A percentile compares a stretch with the other conserved stretches of the same genome.
Evolutionary conservation across 2,888 invertebrate species (phyloP).

Genomic region (Sphaerophoria rueppellii): DNA sequence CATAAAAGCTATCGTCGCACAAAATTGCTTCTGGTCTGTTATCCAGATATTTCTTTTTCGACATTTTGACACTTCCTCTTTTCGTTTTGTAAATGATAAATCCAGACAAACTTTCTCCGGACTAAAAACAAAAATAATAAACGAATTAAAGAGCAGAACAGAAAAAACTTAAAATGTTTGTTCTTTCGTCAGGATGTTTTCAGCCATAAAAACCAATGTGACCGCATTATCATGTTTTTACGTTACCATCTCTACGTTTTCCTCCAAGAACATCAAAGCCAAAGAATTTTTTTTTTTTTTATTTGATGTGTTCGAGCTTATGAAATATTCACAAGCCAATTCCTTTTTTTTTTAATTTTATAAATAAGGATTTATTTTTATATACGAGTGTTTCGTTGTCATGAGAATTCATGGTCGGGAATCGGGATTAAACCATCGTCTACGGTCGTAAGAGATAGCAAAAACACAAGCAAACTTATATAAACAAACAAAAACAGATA

Average conservation of each 20-base stretch:
- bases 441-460: conserved; percentile 20
- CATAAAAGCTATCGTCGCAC: conserved; percentile 10
- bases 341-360: conserved; percentile 42
- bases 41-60: background rate
- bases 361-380: conserved; percentile 31
- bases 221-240: conserved; percentile 52
- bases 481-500: background rate
- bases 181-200: conserved; percentile 21
- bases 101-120: conserved; percentile 24
- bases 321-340: conserved; percentile 52
- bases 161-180: conserved; percentile 25
- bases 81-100: background rate
- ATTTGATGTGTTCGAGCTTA: conserved; percentile 34
- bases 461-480: background rate
- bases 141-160: conserved; percentile 9
- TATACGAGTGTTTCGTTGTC: background rate
- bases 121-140: conserved; percentile 18
- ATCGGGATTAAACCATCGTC: conserved; percentile 31
- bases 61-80: conserved; percentile 30
- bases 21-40: conserved; percentile 21
- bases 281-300: conserved; percentile 1
- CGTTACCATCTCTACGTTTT: conserved; percentile 3
- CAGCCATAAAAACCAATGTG: conserved; percentile 20
- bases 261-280: conserved; percentile 17
- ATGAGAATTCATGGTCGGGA: conserved; percentile 41